Conservation (phyloP, 2,888 invertebrate genomes). For the Synanthedon tipuliformis region DNA sequence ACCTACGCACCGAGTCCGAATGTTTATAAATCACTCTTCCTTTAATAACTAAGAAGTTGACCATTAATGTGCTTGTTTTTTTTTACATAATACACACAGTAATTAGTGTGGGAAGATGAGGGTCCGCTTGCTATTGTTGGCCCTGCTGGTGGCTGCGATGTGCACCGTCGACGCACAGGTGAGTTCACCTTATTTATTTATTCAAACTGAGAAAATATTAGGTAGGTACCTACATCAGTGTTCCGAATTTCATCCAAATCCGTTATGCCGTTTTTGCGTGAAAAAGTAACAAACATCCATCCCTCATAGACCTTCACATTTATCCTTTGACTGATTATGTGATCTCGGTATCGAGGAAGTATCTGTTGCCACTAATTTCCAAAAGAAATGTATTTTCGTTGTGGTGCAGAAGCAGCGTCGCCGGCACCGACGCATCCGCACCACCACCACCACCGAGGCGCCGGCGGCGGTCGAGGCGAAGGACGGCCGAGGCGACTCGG, state of each 20-base stretch:
- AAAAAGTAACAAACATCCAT: no score
- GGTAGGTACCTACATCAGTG: no score
- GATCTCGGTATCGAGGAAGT: no score
- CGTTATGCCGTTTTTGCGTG: no score
- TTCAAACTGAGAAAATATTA: no score
- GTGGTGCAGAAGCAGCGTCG: constrained; percentile 34
- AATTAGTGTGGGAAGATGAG: constrained; percentile 28
- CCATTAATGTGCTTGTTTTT: neutral
- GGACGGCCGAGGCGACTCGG: constrained; percentile 26
- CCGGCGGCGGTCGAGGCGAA: constrained; percentile 12
- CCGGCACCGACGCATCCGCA: constrained; percentile 43
- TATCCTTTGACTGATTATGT: no score
- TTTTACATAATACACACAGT: neutral
- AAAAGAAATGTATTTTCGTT: neutral
- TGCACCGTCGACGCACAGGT: constrained; percentile 48
- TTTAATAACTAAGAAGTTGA: neutral
- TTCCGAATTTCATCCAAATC: no score
- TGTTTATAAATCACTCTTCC: neutral
- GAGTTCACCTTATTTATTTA: constrained; percentile 3
- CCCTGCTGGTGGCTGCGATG: constrained; percentile 43
- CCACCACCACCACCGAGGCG: constrained; percentile 27
- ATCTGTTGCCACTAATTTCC: no score
- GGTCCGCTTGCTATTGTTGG: constrained; percentile 37
- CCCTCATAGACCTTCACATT: no score
- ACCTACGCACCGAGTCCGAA: no score